These are phyloP conservation scores for Neoascia interrupta DNA, from an alignment of 2,888 invertebrate species.

Conservation along the genomic window DNA sequence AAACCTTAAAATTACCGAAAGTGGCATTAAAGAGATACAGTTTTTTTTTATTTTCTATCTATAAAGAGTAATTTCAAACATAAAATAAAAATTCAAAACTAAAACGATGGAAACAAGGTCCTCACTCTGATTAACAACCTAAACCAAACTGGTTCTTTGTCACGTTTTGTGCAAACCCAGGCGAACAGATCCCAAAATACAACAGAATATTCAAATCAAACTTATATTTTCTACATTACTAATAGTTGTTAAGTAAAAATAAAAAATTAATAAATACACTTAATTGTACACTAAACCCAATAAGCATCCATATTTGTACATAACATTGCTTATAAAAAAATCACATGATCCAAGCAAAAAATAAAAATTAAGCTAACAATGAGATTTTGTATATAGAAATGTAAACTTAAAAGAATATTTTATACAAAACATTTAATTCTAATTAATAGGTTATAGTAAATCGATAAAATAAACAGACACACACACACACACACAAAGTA, in stretches of 20 bases:
- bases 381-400: constrained; percentile 65
- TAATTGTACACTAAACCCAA: constrained; percentile 13
- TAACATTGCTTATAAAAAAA: constrained; percentile 28
- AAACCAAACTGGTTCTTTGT: constrained; percentile 49
- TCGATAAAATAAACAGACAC: neutral
- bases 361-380: constrained; percentile 20
- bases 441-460: constrained; percentile 21
- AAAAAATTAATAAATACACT: constrained; percentile 21
- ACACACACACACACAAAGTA: constrained; percentile 22
- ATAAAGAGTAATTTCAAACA: neutral
- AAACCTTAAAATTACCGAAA: constrained; percentile 17
- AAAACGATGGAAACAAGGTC: constrained; percentile 1
- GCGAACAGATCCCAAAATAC: constrained; percentile 61
- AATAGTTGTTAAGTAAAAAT: constrained; percentile 48
- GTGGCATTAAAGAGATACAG: constrained; percentile 11
- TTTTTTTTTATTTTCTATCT: constrained; percentile 5
- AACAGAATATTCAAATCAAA: constrained; percentile 36
- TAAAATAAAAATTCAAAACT: constrained; percentile 12
- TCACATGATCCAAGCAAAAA: constrained; percentile 27
- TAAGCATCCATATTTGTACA: neutral
- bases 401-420: constrained; percentile 34
- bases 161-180: constrained; percentile 22
- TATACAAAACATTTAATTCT: constrained; percentile 52
- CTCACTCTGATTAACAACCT: constrained; percentile 23
- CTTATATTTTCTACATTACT: constrained; percentile 60